These are phyloP conservation scores for Paralvinella palmiformis DNA, from an alignment of 1,140 invertebrate genomes.

Conservation along the genomic window DNA sequence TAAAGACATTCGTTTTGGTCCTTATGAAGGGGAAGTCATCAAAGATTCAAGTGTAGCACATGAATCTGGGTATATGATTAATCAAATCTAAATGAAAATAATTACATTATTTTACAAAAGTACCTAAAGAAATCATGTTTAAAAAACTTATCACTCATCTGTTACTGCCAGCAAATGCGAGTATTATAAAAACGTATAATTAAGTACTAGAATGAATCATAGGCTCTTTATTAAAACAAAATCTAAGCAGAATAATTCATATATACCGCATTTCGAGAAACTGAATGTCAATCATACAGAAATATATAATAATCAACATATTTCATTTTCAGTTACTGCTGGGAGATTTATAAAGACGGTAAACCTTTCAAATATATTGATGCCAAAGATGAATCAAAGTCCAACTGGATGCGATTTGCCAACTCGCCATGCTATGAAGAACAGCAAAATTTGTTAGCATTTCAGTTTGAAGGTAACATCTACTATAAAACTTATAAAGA, in stretches of 20 bases:
- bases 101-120: neutral
- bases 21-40: conserved; percentile 18
- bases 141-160: too few relatives aligned
- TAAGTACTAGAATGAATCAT: neutral
- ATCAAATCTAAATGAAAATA: neutral
- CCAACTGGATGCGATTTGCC: conserved; percentile 56
- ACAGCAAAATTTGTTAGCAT: conserved; percentile 55
- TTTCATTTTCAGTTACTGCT: too few relatives aligned
- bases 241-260: neutral
- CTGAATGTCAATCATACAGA: too few relatives aligned
- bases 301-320: too few relatives aligned
- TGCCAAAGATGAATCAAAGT: conserved; percentile 38
- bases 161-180: neutral
- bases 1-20: conserved; percentile 18
- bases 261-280: too few relatives aligned
- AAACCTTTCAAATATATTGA: conserved; percentile 37
- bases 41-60: conserved; percentile 5
- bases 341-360: neutral
- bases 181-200: neutral
- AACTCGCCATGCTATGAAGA: conserved; percentile 52
- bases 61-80: neutral
- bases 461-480: conserved; percentile 52
- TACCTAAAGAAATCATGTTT: conserved; percentile 11
- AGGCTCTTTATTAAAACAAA: neutral
- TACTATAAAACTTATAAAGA: conserved; percentile 53